Conservation (phyloP, 2,113 vertebrate genomes). For the Hydropotes inermis region DNA sequence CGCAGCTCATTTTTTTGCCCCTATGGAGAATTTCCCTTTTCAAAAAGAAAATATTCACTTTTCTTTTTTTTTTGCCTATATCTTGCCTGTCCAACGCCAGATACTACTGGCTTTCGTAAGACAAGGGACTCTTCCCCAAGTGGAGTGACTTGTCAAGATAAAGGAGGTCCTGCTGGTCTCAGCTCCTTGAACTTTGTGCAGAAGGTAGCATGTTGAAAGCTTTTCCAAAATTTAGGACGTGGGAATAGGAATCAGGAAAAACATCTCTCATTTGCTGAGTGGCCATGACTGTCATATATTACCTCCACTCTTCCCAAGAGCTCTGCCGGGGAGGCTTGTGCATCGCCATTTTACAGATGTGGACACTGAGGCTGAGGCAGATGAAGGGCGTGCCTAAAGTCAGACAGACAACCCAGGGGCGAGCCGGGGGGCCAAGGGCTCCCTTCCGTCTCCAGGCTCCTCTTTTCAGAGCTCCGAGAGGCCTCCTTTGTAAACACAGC, state of each 20-base stretch:
- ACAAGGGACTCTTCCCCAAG: background rate
- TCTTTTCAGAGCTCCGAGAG: background rate
- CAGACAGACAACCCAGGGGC: background rate
- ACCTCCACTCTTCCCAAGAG: background rate
- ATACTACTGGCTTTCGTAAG: background rate
- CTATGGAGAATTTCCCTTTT: background rate
- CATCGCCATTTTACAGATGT: background rate
- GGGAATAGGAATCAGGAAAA: background rate
- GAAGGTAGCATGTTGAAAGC: background rate
- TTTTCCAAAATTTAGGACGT: background rate
- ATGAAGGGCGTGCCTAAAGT: background rate
- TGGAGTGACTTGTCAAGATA: background rate
- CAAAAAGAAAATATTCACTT: background rate
- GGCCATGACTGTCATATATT: background rate
- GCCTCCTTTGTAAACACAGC: background rate
- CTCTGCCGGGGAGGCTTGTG: background rate
- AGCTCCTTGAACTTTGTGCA: background rate
- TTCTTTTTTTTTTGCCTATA: background rate
- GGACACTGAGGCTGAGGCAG: background rate
- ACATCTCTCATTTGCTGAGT: background rate
- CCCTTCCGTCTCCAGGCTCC: background rate
- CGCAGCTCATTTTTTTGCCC: background rate
- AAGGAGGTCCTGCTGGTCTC: background rate
- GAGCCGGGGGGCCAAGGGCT: background rate
- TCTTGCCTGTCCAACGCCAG: background rate